These are phyloP conservation scores for Cryptotermes secundus DNA, from an alignment of 1,140 invertebrate species.

Conservation along the genomic window DNA sequence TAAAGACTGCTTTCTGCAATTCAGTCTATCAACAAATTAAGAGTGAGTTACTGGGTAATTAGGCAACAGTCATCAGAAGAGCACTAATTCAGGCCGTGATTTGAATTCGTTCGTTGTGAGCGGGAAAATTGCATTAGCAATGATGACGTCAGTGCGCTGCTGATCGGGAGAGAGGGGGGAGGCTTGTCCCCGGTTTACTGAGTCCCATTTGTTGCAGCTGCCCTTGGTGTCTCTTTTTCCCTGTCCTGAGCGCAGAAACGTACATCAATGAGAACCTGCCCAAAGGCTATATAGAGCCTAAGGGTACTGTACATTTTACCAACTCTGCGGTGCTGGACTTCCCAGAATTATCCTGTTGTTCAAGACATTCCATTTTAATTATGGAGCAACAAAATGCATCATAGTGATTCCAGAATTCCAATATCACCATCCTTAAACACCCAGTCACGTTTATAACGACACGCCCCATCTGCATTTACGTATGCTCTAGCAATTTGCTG, in stretches of 20 bases:
- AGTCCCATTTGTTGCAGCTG: not conserved
- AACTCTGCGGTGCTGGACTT: too few relatives aligned
- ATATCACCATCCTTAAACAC: too few relatives aligned
- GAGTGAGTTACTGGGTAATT: not conserved
- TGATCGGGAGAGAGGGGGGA: not conserved
- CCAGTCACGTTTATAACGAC: too few relatives aligned
- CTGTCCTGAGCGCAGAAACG: not conserved
- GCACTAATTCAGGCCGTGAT: not conserved
- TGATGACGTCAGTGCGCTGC: not conserved
- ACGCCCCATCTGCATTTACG: too few relatives aligned
- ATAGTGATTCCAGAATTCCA: too few relatives aligned
- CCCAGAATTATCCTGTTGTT: too few relatives aligned
- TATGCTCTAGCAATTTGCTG: too few relatives aligned
- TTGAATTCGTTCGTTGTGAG: not conserved
- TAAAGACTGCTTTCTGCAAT: not conserved
- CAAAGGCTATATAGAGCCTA: too few relatives aligned
- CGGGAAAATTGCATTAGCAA: conserved; percentile 16
- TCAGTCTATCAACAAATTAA: not conserved
- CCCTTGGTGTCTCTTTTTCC: not conserved
- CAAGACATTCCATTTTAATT: too few relatives aligned
- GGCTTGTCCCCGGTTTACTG: not conserved
- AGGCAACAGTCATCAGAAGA: not conserved
- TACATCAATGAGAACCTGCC: too few relatives aligned
- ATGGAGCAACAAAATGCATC: too few relatives aligned
- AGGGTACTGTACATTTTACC: too few relatives aligned